phyloP scores from a whole-genome alignment of 2,113 vertebrate species.

The Oncorhynchus tshawytscha region DNA sequence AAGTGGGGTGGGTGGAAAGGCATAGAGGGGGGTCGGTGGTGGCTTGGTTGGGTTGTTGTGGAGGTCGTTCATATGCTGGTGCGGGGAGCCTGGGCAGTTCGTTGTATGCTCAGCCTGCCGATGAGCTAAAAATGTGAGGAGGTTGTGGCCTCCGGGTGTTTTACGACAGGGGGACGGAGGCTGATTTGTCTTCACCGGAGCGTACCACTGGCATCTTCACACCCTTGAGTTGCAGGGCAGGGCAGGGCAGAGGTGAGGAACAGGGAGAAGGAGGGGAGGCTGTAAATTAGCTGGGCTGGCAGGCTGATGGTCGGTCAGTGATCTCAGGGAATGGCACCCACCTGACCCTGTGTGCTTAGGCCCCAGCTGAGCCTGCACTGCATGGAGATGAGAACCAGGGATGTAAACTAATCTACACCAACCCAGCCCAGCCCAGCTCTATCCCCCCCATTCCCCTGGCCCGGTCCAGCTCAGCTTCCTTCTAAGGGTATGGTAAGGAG shows the following conservation, averaged over 20 bases:
- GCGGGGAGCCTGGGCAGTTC: constrained; percentile 36
- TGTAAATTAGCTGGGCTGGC: constrained; percentile 67
- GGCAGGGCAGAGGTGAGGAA: constrained; percentile 20
- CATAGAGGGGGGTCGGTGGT: not conserved
- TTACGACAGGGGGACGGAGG: constrained; percentile 56
- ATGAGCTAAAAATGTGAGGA: constrained; percentile 74
- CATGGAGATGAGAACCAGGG: constrained; percentile 8
- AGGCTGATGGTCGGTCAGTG: constrained; percentile 57
- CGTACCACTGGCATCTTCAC: constrained; percentile 68
- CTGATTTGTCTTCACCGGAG: constrained; percentile 67
- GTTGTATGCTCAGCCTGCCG: constrained; percentile 44
- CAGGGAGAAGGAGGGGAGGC: constrained; percentile 17
- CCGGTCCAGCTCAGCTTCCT: too few species aligned
- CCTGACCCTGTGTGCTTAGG: constrained; percentile 58
- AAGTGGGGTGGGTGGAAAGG: too few species aligned
- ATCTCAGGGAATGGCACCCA: constrained; percentile 57
- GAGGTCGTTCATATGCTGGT: constrained; percentile 36
- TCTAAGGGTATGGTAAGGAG: too few species aligned
- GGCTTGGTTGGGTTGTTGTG: not conserved
- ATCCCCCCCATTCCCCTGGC: too few species aligned
- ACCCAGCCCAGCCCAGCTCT: not conserved
- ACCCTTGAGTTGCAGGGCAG: constrained; percentile 51
- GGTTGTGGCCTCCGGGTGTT: constrained; percentile 73
- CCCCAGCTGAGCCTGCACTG: constrained; percentile 58
- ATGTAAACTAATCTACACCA: constrained; percentile 18